Evolutionary conservation across 2,113 vertebrate species (phyloP).

Genomic region (Oenanthe melanoleuca): DNA sequence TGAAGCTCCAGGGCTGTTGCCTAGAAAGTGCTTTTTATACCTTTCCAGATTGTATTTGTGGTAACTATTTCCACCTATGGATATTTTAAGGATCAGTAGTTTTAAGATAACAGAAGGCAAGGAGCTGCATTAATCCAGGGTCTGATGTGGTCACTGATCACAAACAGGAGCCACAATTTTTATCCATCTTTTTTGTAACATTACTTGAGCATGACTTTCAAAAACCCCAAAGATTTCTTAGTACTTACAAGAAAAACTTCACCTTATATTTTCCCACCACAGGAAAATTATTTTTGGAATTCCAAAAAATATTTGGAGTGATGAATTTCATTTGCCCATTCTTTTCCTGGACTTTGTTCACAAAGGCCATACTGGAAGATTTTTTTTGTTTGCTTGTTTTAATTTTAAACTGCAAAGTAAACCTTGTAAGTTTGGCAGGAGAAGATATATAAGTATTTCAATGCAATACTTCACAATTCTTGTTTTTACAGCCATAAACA

Average conservation of each 20-base stretch:
- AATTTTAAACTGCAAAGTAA: constrained; percentile 33
- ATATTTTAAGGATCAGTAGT: background rate
- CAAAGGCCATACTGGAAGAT: background rate
- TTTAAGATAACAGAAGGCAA: background rate
- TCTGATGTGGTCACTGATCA: background rate
- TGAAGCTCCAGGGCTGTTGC: background rate
- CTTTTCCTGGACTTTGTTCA: background rate
- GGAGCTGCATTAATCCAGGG: background rate
- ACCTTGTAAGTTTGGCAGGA: constrained; percentile 44
- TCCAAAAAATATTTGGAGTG: background rate
- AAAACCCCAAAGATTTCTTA: background rate
- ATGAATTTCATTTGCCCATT: background rate
- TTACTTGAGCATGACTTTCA: background rate
- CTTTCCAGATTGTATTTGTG: background rate
- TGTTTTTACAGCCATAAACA: constrained; percentile 76
- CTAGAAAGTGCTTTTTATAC: background rate
- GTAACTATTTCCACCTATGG: constrained; percentile 8
- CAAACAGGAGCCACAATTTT: background rate
- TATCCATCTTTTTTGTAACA: background rate
- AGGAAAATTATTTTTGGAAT: background rate
- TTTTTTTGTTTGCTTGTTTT: background rate
- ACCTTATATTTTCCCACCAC: background rate
- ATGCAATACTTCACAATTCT: constrained; percentile 67
- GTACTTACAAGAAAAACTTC: background rate
- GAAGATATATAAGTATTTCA: constrained; percentile 40